Evolutionary conservation across 2,888 invertebrate species (phyloP).

Genomic region (Oligia strigilis): DNA sequence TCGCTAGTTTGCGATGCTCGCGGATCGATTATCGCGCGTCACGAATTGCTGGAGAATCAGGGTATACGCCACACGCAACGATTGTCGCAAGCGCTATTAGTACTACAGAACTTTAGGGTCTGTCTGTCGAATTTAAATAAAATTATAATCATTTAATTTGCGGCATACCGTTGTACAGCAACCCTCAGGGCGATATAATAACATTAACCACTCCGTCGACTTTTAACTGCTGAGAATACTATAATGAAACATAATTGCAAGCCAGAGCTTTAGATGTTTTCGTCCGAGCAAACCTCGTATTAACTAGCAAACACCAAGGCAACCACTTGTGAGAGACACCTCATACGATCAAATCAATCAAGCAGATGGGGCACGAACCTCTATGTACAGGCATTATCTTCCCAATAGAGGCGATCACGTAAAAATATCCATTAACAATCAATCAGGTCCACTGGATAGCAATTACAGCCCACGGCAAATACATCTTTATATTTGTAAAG

Average conservation of each 20-base stretch:
- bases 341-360: constrained; percentile 70
- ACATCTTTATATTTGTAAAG: constrained; percentile 70
- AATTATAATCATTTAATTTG: constrained; percentile 47
- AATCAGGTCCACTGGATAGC: constrained; percentile 74
- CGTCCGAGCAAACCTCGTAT: constrained; percentile 58
- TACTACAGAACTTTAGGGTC: constrained; percentile 47
- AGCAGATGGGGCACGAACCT: constrained; percentile 59
- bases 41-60: constrained; percentile 77
- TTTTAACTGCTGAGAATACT: constrained; percentile 78
- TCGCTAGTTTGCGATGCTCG: constrained; percentile 76
- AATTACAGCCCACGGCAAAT: constrained; percentile 74
- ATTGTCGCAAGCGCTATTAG: constrained; percentile 55
- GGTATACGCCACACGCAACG: constrained; percentile 72
- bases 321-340: constrained; percentile 65
- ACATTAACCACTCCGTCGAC: constrained; percentile 78
- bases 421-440: constrained; percentile 82
- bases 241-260: constrained; percentile 73
- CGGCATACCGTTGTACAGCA: constrained; percentile 62
- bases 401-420: constrained; percentile 71
- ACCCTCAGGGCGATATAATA: constrained; percentile 77
- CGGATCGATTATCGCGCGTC: constrained; percentile 80
- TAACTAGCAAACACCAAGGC: constrained; percentile 48
- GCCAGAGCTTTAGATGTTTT: constrained; percentile 71
- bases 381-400: constrained; percentile 66
- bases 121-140: constrained; percentile 29